These are phyloP conservation scores for Silurus glanis DNA, from an alignment of 2,113 vertebrate species.

Conservation along the genomic window DNA sequence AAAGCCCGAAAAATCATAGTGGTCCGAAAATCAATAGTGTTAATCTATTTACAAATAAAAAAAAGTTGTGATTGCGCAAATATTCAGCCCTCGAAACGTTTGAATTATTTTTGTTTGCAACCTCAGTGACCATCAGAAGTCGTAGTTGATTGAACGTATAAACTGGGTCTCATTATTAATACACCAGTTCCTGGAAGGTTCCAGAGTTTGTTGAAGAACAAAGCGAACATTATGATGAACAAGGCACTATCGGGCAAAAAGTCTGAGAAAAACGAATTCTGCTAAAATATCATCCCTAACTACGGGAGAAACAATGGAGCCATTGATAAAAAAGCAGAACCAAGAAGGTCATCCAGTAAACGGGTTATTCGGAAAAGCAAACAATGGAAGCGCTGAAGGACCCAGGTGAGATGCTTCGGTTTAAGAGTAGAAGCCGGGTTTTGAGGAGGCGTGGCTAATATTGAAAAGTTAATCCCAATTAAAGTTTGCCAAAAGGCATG, in stretches of 20 bases:
- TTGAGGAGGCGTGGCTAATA: not conserved
- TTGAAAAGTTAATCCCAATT: not conserved
- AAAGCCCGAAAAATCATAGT: not conserved
- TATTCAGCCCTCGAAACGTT: not conserved
- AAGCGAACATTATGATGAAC: not conserved
- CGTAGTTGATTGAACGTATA: not conserved
- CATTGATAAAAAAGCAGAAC: not conserved
- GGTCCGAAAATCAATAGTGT: not conserved
- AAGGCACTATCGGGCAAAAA: too few relatives aligned
- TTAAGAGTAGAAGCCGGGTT: not conserved
- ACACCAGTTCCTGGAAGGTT: not conserved
- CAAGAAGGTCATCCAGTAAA: not conserved
- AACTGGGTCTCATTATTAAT: not conserved
- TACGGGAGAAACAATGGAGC: not conserved
- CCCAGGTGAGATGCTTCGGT: not conserved
- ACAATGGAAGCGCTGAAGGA: not conserved
- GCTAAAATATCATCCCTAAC: not conserved
- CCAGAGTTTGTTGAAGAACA: not conserved
- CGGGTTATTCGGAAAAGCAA: not conserved
- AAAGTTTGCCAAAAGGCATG: not conserved
- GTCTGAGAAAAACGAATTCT: not conserved
- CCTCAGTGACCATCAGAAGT: not conserved
- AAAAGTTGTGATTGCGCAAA: not conserved
- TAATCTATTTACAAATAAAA: not conserved
- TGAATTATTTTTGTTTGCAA: not conserved